phyloP scores from a whole-genome alignment of 2,888 invertebrate species.

The Dynastes tityus region DNA sequence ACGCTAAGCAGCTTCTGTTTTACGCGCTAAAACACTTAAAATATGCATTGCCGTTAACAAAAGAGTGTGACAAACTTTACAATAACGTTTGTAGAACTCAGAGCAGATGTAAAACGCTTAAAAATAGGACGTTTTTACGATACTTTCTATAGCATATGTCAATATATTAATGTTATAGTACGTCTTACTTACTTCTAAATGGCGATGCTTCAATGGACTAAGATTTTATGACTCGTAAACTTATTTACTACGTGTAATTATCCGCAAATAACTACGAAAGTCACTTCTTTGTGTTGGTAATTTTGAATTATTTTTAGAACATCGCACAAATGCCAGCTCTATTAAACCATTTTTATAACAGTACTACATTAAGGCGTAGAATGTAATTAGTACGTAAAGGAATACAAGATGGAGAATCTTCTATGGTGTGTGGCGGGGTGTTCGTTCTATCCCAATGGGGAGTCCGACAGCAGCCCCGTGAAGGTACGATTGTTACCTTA shows the following conservation, averaged over 20 bases:
- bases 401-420: neutral
- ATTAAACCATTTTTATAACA: constrained; percentile 8
- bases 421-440: neutral
- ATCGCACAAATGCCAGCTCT: neutral
- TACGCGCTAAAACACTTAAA: too few relatives aligned
- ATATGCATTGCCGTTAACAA: too few relatives aligned
- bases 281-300: neutral
- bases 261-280: neutral
- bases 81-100: too few relatives aligned
- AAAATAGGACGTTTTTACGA: too few relatives aligned
- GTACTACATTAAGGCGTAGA: neutral
- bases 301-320: neutral
- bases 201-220: too few relatives aligned
- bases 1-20: neutral
- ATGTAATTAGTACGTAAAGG: neutral
- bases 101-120: too few relatives aligned
- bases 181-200: too few relatives aligned
- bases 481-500: constrained; percentile 16
- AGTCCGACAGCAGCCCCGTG: neutral
- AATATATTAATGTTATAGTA: too few relatives aligned
- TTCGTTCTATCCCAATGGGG: constrained; percentile 23
- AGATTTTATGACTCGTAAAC: too few relatives aligned
- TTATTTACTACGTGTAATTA: too few relatives aligned
- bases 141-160: too few relatives aligned
- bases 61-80: too few relatives aligned